These are phyloP conservation scores for Crioceris asparagi DNA, from an alignment of 2,888 invertebrate genomes.

Conservation along the genomic window DNA sequence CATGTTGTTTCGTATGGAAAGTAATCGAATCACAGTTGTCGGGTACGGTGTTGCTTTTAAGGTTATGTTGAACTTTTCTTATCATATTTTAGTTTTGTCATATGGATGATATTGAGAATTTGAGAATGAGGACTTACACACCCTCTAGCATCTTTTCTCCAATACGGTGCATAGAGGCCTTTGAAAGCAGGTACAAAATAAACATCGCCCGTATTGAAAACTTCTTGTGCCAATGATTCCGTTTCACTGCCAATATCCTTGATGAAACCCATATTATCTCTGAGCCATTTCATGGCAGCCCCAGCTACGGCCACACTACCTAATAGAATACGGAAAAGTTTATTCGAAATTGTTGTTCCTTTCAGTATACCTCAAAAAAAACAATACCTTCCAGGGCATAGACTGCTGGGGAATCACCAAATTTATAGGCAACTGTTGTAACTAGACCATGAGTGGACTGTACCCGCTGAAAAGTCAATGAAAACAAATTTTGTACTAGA, in stretches of 20 bases:
- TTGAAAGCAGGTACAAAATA: conserved; percentile 98
- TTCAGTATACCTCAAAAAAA: not conserved
- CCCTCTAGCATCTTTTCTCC: conserved; percentile 95
- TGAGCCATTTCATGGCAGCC: conserved; percentile 83
- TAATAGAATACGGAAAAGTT: conserved; percentile 26
- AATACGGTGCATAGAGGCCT: conserved; percentile 95
- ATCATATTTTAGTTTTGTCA: no score
- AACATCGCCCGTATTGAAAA: conserved; percentile 84
- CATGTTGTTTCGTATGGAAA: no score
- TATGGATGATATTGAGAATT: no score
- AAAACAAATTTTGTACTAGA: conserved; percentile 5
- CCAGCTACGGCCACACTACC: conserved; percentile 89
- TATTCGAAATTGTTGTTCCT: not conserved
- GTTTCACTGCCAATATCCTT: conserved; percentile 60
- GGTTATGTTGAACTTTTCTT: no score
- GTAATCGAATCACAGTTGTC: no score
- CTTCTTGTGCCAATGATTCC: conserved; percentile 46
- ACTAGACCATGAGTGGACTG: conserved; percentile 83
- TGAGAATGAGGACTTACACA: no score
- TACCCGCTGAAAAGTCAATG: conserved; percentile 52
- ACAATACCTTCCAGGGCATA: conserved; percentile 85
- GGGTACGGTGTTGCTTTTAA: no score
- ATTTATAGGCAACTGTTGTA: conserved; percentile 92
- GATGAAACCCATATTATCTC: conserved; percentile 83
- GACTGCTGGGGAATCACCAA: conserved; percentile 71